phyloP scores from a whole-genome alignment of 1,140 invertebrate genomes.

The Ylistrum balloti region DNA sequence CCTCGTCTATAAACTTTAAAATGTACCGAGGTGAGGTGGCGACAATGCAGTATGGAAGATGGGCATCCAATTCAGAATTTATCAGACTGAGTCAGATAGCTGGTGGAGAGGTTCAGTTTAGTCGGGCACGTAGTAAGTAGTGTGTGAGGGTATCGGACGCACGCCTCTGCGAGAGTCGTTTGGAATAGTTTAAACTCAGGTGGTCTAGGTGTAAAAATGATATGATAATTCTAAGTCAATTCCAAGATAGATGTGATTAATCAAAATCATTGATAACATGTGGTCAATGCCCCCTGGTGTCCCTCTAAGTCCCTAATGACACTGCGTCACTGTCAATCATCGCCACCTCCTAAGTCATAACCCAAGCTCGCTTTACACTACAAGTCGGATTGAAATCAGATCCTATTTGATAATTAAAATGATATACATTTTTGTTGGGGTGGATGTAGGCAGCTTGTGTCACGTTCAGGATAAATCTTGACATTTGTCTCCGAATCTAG shows the following conservation, averaged over 20 bases:
- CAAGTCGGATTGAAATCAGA: constrained; percentile 33
- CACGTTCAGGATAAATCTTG: constrained; percentile 25
- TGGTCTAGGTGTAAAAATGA: constrained; percentile 18
- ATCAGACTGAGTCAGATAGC: neutral
- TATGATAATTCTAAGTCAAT: constrained; percentile 18
- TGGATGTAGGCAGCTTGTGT: constrained; percentile 20
- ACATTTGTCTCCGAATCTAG: constrained; percentile 38
- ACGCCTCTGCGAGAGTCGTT: neutral
- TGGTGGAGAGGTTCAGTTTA: neutral
- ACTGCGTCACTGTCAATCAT: constrained; percentile 37
- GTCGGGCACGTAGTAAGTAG: neutral
- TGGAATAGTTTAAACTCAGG: neutral
- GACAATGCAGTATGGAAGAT: neutral
- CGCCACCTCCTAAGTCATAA: neutral
- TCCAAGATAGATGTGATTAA: neutral
- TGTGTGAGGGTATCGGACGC: neutral
- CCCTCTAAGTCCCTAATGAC: constrained; percentile 13
- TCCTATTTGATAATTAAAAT: neutral
- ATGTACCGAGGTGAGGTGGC: neutral
- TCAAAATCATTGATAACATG: neutral
- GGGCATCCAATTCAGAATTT: neutral
- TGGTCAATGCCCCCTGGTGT: neutral
- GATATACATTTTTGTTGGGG: neutral
- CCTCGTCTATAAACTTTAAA: constrained; percentile 39
- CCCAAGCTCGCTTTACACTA: neutral